Percentiles rank a stretch among this genome's conserved stretches.
These are phyloP conservation scores for Bibio marci DNA, from an alignment of 2,888 invertebrate genomes.

Conservation along the genomic window DNA sequence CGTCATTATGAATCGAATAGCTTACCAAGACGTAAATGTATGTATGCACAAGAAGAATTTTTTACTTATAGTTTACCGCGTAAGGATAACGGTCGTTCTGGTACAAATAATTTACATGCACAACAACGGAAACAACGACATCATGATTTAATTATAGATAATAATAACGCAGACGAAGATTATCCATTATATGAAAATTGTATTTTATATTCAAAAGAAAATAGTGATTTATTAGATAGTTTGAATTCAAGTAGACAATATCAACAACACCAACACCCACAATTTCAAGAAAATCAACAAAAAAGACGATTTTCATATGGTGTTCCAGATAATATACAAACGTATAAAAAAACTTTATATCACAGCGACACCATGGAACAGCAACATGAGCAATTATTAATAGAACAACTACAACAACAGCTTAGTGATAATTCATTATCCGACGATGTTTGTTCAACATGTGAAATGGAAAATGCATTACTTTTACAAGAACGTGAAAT, in stretches of 20 bases:
- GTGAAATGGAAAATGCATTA: slow-evolving; percentile 9
- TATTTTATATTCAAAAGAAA: no score
- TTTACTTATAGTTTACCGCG: slow-evolving; percentile 26
- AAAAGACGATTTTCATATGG: neutral
- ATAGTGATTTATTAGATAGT: no score
- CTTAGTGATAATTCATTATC: slow-evolving; percentile 17
- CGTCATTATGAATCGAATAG: slow-evolving; percentile 28
- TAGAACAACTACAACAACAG: slow-evolving; percentile 20
- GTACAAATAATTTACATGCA: neutral
- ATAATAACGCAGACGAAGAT: no score
- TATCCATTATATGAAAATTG: no score
- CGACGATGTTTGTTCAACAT: slow-evolving; percentile 11
- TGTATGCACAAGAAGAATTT: slow-evolving; percentile 24
- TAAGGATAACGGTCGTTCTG: slow-evolving; percentile 21
- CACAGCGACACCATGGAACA: slow-evolving; percentile 13
- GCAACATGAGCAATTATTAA: no score
- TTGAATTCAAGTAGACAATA: no score
- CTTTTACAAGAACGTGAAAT: slow-evolving; percentile 51
- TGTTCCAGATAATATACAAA: slow-evolving; percentile 5
- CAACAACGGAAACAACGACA: neutral
- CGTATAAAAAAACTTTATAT: slow-evolving; percentile 8
- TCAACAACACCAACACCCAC: neutral
- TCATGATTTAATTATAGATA: neutral
- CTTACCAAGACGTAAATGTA: slow-evolving; percentile 25
- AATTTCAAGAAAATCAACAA: neutral